Conservation (phyloP, 2,113 vertebrate genomes). For the Notothenia coriiceps region DNA sequence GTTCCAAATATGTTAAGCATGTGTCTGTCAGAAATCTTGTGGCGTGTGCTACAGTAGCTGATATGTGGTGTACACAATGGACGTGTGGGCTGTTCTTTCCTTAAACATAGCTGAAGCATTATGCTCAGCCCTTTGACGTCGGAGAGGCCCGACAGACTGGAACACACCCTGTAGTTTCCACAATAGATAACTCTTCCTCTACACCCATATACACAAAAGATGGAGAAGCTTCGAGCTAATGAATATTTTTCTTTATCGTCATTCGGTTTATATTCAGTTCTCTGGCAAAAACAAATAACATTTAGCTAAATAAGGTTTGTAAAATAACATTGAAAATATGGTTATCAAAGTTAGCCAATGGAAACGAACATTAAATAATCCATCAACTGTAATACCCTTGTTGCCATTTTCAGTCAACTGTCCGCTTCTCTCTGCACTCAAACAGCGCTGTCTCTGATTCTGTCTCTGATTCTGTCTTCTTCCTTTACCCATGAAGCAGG, state of each 20-base stretch:
- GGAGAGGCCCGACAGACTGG: background rate
- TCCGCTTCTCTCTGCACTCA: slow-evolving; percentile 1
- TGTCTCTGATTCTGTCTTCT: background rate
- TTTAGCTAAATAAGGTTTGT: background rate
- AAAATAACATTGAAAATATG: background rate
- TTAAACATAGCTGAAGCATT: slow-evolving; percentile 13
- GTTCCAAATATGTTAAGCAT: background rate
- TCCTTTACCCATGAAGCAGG: background rate
- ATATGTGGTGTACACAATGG: slow-evolving; percentile 8
- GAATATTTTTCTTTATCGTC: background rate
- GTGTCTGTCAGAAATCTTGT: background rate
- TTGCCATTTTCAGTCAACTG: background rate
- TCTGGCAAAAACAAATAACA: background rate
- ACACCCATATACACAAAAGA: background rate
- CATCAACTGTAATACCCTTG: background rate
- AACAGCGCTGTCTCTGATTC: background rate
- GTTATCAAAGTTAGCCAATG: background rate
- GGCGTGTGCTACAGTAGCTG: slow-evolving; percentile 1
- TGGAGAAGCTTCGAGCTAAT: background rate
- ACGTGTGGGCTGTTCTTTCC: background rate
- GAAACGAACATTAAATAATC: slow-evolving; percentile 12
- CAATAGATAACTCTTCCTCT: background rate
- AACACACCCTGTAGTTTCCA: slow-evolving; percentile 51
- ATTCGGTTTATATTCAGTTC: background rate
- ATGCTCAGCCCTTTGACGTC: slow-evolving; percentile 25